Base-by-base conservation (phyloP, 2,113 vertebrate genomes). In the Zingel zingel region DNA sequence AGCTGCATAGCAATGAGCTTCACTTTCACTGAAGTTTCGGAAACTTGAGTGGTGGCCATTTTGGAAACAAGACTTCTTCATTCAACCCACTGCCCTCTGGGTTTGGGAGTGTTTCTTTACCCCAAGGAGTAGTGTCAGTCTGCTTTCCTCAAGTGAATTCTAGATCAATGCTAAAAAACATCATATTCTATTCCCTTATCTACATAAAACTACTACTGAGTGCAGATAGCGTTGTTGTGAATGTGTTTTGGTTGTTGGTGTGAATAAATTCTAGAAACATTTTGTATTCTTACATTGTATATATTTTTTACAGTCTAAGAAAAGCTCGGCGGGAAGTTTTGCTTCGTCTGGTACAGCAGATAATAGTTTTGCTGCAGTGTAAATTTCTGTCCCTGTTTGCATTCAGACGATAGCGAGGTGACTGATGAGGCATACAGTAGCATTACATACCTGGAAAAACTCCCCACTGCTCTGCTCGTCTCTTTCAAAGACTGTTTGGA, bases 1-100 rank as follows among this genome's bases (percentile, higher is more conserved):
- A 47, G 11, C 84, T 79, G 91, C 87, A 91, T 93, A 71, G 39
- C 71, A 91, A 91, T 92, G 83, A 87, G 86, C 86, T 72, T 83
- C 69, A 78, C 64, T 81, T 86, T 86, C 48, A 79, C 48, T 61
- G 43, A 79, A 81, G 43, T 90, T 93, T 47, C 45, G 39, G 53
- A 74, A 83, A 85, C 71, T 61, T 77, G 75, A 71, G 43, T 6
- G 77, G 74, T 80, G 75, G 81, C 84, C 68, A 77, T 84, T 87
- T 82, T 84, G 23, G 69, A 82, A 73, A 77, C 15, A 77, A 39
- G 27, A 27, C 58, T 58, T 73, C 13, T 58, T 70, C 72, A 74
- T 88, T 76, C 45, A 77, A 69, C n/a, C 54, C 4, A n/a, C 19
- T 15, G 11, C 61, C 30, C n/a, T 71, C 21, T 53, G 63, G 56